phyloP scores from a whole-genome alignment of 2,797 vertebrate species.

The Onychomys arenicola region DNA sequence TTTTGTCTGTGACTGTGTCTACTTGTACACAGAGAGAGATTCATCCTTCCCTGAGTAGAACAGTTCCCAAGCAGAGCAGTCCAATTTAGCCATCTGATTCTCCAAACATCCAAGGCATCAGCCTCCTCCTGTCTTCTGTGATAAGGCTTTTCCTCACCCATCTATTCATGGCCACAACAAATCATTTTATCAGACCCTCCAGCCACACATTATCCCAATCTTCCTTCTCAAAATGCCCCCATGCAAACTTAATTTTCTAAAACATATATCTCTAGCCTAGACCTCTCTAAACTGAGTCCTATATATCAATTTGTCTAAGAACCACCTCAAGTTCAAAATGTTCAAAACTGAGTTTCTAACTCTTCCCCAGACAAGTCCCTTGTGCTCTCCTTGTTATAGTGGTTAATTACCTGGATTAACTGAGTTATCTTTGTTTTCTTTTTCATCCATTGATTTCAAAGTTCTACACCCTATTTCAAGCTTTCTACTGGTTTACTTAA shows the following conservation, averaged over 20 bases:
- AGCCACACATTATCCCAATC: not conserved
- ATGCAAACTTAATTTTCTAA: constrained; percentile 41
- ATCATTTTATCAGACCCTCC: not conserved
- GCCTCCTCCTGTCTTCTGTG: not conserved
- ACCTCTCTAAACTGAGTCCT: not conserved
- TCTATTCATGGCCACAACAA: not conserved
- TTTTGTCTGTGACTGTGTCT: not conserved
- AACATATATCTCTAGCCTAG: not conserved
- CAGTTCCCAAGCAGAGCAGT: not conserved
- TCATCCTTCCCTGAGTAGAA: not conserved
- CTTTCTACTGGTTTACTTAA: constrained; percentile 44
- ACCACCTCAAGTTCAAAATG: not conserved
- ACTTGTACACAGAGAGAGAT: not conserved
- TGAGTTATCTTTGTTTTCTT: constrained; percentile 37
- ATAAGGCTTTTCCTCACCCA: not conserved
- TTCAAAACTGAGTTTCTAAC: constrained; percentile 2
- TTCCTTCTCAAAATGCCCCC: constrained; percentile 17
- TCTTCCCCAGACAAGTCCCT: not conserved
- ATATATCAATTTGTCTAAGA: constrained; percentile 7
- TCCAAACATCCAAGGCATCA: not conserved
- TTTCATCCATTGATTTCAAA: constrained; percentile 57
- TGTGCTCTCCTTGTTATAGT: not conserved
- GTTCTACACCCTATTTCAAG: constrained; percentile 43
- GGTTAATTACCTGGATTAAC: constrained; percentile 48
- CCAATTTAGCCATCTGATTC: not conserved